These are phyloP conservation scores for Epizoanthus ramosus DNA, from an alignment of 92 coral and sea anemone species.

Conservation along the genomic window DNA sequence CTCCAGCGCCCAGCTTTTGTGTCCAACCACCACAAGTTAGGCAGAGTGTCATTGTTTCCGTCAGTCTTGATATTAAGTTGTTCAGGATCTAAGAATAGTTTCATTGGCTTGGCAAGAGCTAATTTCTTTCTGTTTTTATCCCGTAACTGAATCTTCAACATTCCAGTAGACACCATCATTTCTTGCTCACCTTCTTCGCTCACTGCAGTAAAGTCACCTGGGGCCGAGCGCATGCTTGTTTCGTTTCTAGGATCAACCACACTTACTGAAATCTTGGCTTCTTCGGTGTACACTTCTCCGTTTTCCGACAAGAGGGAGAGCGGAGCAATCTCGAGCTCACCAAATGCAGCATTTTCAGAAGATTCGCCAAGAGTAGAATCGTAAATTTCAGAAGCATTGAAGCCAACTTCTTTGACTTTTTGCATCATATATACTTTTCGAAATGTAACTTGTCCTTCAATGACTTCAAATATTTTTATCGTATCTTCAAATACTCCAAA, in stretches of 20 bases:
- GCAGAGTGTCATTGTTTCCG: not conserved
- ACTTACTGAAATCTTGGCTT: conserved; percentile 36
- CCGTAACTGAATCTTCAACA: conserved; percentile 42
- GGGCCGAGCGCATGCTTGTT: conserved; percentile 44
- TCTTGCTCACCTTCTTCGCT: conserved; percentile 59
- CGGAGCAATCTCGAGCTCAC: conserved; percentile 49
- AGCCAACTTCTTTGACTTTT: conserved; percentile 1
- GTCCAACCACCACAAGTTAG: conserved; percentile 56
- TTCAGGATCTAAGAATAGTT: conserved; percentile 49
- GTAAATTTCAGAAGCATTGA: conserved; percentile 24
- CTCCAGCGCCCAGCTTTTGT: conserved; percentile 57
- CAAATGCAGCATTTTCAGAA: conserved; percentile 4
- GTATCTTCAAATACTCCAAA: not conserved
- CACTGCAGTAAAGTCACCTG: conserved; percentile 57
- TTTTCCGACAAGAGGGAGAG: conserved; percentile 36
- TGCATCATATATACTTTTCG: too few species aligned
- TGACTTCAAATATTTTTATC: too few species aligned
- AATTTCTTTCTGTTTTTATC: conserved; percentile 39
- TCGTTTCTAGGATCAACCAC: conserved; percentile 57
- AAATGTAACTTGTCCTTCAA: too few species aligned
- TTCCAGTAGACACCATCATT: conserved; percentile 48
- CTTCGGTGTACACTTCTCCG: conserved; percentile 45
- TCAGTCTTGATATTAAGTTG: conserved; percentile 21
- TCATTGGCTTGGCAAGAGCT: conserved; percentile 29
- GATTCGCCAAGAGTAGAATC: conserved; percentile 23